Conservation (phyloP, 2,888 invertebrate species). For the Meganola albula region DNA sequence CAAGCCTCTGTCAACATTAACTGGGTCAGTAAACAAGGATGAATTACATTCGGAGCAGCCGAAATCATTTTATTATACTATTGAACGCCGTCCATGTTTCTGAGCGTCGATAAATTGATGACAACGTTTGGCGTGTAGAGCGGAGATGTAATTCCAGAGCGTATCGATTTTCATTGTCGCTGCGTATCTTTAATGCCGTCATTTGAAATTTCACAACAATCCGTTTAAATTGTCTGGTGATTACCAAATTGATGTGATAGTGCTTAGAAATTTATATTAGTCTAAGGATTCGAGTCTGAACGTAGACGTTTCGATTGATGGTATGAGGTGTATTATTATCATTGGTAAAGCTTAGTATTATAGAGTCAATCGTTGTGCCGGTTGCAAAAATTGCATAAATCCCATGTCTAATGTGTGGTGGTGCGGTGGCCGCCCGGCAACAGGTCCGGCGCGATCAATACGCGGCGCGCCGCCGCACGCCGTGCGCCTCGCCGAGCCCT, state of each 20-base stretch:
- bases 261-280: too few species aligned
- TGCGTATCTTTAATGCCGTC: too few species aligned
- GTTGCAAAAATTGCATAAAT: slow-evolving; percentile 41
- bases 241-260: too few species aligned
- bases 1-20: slow-evolving; percentile 68
- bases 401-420: slow-evolving; percentile 35
- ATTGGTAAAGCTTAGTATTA: background rate
- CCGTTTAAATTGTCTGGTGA: too few species aligned
- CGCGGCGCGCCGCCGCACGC: slow-evolving; percentile 56
- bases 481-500: slow-evolving; percentile 49
- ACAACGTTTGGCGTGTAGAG: slow-evolving; percentile 14
- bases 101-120: slow-evolving; percentile 20
- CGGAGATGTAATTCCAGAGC: slow-evolving; percentile 5
- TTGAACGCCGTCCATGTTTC: slow-evolving; percentile 29
- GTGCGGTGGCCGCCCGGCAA: slow-evolving; percentile 64
- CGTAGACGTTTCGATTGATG: too few species aligned
- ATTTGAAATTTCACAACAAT: too few species aligned
- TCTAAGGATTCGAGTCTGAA: too few species aligned
- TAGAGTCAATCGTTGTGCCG: slow-evolving; percentile 27
- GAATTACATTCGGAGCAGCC: slow-evolving; percentile 57
- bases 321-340: background rate
- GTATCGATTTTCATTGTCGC: slow-evolving; percentile 19
- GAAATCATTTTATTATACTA: slow-evolving; percentile 46
- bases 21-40: slow-evolving; percentile 67
- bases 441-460: slow-evolving; percentile 73